Conservation (phyloP, 2,888 invertebrate genomes). For the Metallyticus violacea region DNA sequence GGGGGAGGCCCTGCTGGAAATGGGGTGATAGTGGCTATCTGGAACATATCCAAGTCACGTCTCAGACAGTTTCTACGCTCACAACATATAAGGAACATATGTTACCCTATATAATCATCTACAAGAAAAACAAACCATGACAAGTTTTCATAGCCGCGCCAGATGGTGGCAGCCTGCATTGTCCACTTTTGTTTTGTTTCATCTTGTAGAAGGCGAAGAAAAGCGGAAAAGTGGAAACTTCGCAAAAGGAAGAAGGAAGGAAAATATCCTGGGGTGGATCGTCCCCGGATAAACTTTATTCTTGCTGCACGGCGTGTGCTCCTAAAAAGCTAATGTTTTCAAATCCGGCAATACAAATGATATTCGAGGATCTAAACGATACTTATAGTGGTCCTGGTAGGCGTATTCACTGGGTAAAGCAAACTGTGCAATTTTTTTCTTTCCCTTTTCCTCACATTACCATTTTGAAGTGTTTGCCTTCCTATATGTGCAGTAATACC, state of each 20-base stretch:
- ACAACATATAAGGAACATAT: conserved; percentile 1
- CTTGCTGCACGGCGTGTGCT: background rate
- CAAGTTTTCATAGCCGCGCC: conserved; percentile 9
- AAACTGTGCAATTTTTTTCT: too few species aligned
- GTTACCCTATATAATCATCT: conserved; percentile 11
- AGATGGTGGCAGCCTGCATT: background rate
- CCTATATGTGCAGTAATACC: too few species aligned
- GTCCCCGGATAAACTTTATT: background rate
- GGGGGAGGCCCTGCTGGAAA: background rate
- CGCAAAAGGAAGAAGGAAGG: background rate
- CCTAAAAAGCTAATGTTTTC: too few species aligned
- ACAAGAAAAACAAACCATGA: background rate
- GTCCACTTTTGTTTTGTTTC: conserved; percentile 6
- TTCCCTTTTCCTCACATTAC: too few species aligned
- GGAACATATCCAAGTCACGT: conserved; percentile 3
- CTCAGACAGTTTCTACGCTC: background rate
- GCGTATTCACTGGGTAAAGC: too few species aligned
- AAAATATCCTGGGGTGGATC: background rate
- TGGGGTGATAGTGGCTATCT: background rate
- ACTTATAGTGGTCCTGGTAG: too few species aligned
- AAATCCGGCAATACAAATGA: too few species aligned
- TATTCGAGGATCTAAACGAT: too few species aligned
- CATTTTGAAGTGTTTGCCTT: too few species aligned
- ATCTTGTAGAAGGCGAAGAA: background rate
- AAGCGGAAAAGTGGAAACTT: background rate